Percentiles rank a stretch among this genome's conserved stretches.
These are phyloP conservation scores for Pelecanus crispus DNA, from an alignment of 2,113 vertebrate genomes.

Conservation along the genomic window DNA sequence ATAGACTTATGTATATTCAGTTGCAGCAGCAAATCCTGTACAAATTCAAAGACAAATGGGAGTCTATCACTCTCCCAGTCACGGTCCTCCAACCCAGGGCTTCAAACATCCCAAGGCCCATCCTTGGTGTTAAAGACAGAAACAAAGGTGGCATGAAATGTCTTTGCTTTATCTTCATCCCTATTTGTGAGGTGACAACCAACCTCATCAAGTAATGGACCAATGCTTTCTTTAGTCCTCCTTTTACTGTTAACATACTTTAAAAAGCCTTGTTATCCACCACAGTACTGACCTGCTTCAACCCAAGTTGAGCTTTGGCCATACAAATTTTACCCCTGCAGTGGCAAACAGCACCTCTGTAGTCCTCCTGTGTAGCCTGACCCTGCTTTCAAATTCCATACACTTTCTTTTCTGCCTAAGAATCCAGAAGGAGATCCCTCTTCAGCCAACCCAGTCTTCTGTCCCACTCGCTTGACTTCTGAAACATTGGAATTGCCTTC, in stretches of 20 bases:
- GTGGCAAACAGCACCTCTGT: background rate
- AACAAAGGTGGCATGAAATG: background rate
- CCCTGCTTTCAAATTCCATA: background rate
- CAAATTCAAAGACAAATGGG: background rate
- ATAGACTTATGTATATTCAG: background rate
- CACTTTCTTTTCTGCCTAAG: background rate
- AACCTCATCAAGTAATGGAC: background rate
- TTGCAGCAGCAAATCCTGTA: background rate
- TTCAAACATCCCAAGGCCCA: background rate
- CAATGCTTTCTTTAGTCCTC: background rate
- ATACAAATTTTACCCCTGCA: background rate
- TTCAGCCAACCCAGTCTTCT: background rate
- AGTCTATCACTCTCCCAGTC: rapidly evolving
- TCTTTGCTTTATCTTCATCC: background rate
- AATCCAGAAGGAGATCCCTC: background rate
- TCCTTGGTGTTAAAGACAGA: background rate
- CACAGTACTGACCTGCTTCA: background rate
- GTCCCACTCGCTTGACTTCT: background rate
- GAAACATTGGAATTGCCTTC: background rate
- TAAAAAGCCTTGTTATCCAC: background rate
- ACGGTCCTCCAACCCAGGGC: rapidly evolving
- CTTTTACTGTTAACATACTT: background rate
- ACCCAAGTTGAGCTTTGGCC: rapidly evolving
- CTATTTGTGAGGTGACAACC: background rate
- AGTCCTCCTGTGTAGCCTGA: background rate